These are phyloP conservation scores for Pangasius larnaudii DNA, from an alignment of 2,797 vertebrate genomes.

Conservation along the genomic window DNA sequence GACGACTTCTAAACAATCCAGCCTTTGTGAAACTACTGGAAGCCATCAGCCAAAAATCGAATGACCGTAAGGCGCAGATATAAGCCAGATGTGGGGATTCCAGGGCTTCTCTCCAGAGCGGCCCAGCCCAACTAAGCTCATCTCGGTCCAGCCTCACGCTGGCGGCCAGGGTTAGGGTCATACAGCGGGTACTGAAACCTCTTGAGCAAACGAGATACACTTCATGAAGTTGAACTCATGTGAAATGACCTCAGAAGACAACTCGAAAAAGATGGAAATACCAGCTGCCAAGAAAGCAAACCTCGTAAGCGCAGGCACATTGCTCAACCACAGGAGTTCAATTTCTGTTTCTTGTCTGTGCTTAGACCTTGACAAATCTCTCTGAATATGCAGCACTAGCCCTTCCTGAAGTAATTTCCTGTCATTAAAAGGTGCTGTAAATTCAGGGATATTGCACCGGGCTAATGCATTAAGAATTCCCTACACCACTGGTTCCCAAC, in stretches of 20 bases:
- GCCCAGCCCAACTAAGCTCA: conserved; percentile 77
- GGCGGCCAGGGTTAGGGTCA: conserved; percentile 62
- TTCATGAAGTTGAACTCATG: conserved; percentile 54
- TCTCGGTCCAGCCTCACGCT: conserved; percentile 71
- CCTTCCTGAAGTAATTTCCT: conserved; percentile 55
- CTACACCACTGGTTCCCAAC: neutral
- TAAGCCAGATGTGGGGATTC: conserved; percentile 88
- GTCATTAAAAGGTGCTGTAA: conserved; percentile 49
- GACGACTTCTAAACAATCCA: conserved; percentile 80
- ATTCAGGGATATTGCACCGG: conserved; percentile 46
- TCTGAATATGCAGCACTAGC: conserved; percentile 44
- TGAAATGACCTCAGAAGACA: conserved; percentile 50
- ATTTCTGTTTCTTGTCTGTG: conserved; percentile 23
- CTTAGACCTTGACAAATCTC: conserved; percentile 45
- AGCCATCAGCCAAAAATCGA: conserved; percentile 81
- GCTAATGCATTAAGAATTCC: conserved; percentile 39
- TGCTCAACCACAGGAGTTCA: conserved; percentile 14
- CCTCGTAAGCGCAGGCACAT: conserved; percentile 16
- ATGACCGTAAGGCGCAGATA: conserved; percentile 84
- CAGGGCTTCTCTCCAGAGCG: conserved; percentile 75
- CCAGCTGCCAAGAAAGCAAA: conserved; percentile 44
- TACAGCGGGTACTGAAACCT: conserved; percentile 44
- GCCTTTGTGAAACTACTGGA: conserved; percentile 85
- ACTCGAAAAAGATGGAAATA: conserved; percentile 40
- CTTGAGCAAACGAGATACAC: conserved; percentile 51